These are phyloP conservation scores for Eolophus roseicapilla DNA, from an alignment of 2,113 vertebrate species.

Conservation along the genomic window DNA sequence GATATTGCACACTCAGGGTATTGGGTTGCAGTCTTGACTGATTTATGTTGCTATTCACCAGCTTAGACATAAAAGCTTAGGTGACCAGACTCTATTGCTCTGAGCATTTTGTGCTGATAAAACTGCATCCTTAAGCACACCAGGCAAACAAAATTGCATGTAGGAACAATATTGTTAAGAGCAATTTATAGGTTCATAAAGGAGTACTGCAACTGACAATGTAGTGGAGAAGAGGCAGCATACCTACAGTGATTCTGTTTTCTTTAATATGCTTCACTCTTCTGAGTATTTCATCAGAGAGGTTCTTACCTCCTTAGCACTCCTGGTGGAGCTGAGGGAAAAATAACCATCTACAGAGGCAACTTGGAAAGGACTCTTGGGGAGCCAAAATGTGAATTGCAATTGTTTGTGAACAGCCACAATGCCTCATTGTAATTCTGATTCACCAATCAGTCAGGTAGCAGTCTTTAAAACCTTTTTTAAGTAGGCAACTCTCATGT, in stretches of 20 bases:
- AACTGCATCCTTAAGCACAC: not conserved
- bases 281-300: not conserved
- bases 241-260: not conserved
- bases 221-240: not conserved
- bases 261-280: not conserved
- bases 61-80: not conserved
- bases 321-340: not conserved
- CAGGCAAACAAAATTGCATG: not conserved
- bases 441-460: not conserved
- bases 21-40: fast-evolving
- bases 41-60: not conserved
- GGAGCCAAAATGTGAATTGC: not conserved
- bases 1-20: not conserved
- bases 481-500: not conserved
- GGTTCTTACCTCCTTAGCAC: not conserved
- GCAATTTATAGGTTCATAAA: not conserved
- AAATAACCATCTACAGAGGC: not conserved
- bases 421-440: not conserved
- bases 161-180: not conserved
- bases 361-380: not conserved
- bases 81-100: not conserved
- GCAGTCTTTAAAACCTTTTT: not conserved
- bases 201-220: not conserved
- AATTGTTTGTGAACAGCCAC: not conserved
- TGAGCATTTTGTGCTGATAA: not conserved